A percentile compares a stretch with the other conserved stretches of the same genome.
These are phyloP conservation scores for Parauchenoglanis punctatus DNA, from an alignment of 2,797 vertebrate species.

Conservation along the genomic window DNA sequence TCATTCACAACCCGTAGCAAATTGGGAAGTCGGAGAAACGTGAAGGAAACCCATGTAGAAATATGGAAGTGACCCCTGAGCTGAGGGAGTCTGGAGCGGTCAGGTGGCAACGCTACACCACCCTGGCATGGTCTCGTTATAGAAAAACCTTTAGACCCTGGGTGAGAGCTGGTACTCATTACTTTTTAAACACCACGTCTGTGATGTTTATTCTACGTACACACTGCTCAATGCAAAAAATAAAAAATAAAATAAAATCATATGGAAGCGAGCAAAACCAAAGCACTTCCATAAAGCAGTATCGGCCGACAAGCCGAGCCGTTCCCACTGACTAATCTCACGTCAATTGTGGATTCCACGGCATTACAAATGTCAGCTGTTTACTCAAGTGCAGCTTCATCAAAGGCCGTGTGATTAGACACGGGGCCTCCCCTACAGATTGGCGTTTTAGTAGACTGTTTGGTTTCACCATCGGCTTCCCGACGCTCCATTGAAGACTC, in stretches of 20 bases:
- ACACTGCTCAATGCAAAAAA: not conserved
- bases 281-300: constrained; percentile 2
- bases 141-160: not conserved
- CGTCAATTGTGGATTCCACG: constrained; percentile 17
- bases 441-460: not conserved
- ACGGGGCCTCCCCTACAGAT: constrained; percentile 12
- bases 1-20: not conserved
- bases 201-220: constrained; percentile 15
- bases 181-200: constrained; percentile 32
- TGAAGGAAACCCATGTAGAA: not conserved
- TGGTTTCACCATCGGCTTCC: not conserved
- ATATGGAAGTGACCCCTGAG: not conserved
- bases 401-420: constrained; percentile 29
- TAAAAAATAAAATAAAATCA: not conserved
- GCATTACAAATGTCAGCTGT: constrained; percentile 38
- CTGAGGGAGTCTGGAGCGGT: not conserved
- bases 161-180: constrained; percentile 24
- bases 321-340: constrained; percentile 17
- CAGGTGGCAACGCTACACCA: not conserved
- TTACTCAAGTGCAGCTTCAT: constrained; percentile 37
- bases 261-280: constrained; percentile 22
- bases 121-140: not conserved
- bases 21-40: not conserved
- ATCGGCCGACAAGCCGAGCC: not conserved
- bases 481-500: constrained; percentile 27